Conservation (phyloP, 2,113 vertebrate species). For the Chroicocephalus ridibundus region DNA sequence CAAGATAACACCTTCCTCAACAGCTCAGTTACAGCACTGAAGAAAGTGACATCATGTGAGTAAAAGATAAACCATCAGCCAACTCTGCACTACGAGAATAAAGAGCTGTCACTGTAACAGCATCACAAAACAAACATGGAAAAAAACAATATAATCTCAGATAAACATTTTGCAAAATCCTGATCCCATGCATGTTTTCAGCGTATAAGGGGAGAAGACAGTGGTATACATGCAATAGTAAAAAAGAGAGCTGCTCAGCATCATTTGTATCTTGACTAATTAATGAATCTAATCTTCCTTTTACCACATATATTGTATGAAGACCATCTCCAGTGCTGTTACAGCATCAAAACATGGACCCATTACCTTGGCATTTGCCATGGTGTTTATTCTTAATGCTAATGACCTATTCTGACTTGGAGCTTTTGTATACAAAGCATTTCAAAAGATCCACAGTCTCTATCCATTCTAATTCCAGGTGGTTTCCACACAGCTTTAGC, state of each 20-base stretch:
- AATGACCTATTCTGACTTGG: not conserved
- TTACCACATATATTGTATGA: not conserved
- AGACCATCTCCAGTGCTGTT: not conserved
- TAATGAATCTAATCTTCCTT: not conserved
- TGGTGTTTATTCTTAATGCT: not conserved
- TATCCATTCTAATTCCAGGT: not conserved
- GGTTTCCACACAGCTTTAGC: not conserved
- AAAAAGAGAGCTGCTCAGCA: not conserved
- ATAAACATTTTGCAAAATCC: not conserved
- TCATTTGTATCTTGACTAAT: not conserved
- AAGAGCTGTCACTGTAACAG: not conserved
- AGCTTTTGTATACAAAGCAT: not conserved
- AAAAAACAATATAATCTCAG: not conserved
- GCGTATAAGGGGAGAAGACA: not conserved
- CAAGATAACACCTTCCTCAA: not conserved
- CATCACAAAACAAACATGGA: not conserved
- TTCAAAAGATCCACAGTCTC: not conserved
- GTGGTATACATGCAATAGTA: not conserved
- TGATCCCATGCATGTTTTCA: not conserved
- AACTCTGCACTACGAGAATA: not conserved
- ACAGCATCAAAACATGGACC: not conserved
- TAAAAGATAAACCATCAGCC: not conserved
- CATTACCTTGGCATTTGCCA: not conserved
- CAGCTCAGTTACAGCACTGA: not conserved
- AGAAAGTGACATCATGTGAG: not conserved